These are phyloP conservation scores for Phenacoccus solenopsis DNA, from an alignment of 1,140 invertebrate genomes.

Conservation along the genomic window DNA sequence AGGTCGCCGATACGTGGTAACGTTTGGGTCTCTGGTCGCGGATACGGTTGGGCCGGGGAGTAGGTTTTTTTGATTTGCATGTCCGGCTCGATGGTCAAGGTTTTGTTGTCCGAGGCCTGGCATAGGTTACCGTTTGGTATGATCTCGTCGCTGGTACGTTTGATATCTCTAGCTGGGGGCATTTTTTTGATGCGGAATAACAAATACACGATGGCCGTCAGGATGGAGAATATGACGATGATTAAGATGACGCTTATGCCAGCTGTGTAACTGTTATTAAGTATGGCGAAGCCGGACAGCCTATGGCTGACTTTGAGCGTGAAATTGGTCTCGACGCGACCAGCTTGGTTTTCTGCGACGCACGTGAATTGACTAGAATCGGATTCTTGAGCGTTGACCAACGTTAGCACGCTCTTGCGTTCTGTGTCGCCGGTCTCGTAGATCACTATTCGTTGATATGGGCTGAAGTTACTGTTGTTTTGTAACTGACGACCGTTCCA, in stretches of 20 bases:
- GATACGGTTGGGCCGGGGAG: slow-evolving; percentile 22
- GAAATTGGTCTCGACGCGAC: slow-evolving; percentile 81
- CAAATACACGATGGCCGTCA: slow-evolving; percentile 57
- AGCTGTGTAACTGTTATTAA: slow-evolving; percentile 71
- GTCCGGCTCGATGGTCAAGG: neutral
- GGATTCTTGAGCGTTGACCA: slow-evolving; percentile 74
- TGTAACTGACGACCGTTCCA: slow-evolving; percentile 66
- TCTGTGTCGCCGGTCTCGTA: slow-evolving; percentile 55
- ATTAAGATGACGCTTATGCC: slow-evolving; percentile 70
- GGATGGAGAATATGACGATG: slow-evolving; percentile 59
- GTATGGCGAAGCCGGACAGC: slow-evolving; percentile 58
- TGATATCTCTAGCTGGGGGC: slow-evolving; percentile 51
- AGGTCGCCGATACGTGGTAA: slow-evolving; percentile 49
- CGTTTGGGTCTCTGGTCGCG: slow-evolving; percentile 40
- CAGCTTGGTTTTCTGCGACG: slow-evolving; percentile 79
- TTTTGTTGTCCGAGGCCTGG: neutral
- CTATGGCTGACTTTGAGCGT: slow-evolving; percentile 67
- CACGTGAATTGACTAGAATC: slow-evolving; percentile 84
- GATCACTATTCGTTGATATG: slow-evolving; percentile 66
- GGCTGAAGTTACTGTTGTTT: slow-evolving; percentile 65
- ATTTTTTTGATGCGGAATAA: slow-evolving; percentile 53
- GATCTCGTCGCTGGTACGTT: slow-evolving; percentile 6
- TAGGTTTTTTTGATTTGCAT: neutral
- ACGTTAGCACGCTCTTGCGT: slow-evolving; percentile 62
- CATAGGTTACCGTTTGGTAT: neutral